phyloP scores from a whole-genome alignment of 2,797 vertebrate species.

The Anniella stebbinsi region DNA sequence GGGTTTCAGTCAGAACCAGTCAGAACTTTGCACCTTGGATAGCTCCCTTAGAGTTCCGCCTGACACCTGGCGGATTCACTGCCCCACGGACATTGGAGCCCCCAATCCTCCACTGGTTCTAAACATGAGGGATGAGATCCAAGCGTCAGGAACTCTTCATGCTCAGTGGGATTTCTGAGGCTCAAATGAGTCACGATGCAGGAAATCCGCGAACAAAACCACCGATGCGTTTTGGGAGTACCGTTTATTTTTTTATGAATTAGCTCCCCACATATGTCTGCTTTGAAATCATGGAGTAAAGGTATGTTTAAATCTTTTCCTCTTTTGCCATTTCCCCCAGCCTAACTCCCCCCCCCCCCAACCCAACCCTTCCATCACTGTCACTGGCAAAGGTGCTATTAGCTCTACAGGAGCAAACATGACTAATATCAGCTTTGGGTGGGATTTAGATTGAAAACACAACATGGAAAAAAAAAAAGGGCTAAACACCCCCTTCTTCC shows the following conservation, averaged over 20 bases:
- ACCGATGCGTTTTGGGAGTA: fast-evolving
- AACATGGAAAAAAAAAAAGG: not conserved
- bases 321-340: not conserved
- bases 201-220: not conserved
- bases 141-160: too few species aligned
- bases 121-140: not conserved
- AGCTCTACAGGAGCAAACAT: not conserved
- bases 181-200: not conserved
- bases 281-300: not conserved
- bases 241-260: not conserved
- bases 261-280: not conserved
- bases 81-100: too few species aligned
- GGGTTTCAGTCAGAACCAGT: too few species aligned
- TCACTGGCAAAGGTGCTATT: not conserved
- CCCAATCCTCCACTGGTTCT: not conserved
- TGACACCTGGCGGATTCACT: too few species aligned
- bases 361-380: not conserved
- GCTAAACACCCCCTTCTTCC: not conserved
- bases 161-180: not conserved
- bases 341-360: too few species aligned
- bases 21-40: too few species aligned
- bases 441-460: not conserved
- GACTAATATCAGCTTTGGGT: not conserved
- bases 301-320: not conserved
- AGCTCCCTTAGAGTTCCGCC: too few species aligned